phyloP scores from a whole-genome alignment of 1,140 invertebrate species.

The Liolophura sinensis region DNA sequence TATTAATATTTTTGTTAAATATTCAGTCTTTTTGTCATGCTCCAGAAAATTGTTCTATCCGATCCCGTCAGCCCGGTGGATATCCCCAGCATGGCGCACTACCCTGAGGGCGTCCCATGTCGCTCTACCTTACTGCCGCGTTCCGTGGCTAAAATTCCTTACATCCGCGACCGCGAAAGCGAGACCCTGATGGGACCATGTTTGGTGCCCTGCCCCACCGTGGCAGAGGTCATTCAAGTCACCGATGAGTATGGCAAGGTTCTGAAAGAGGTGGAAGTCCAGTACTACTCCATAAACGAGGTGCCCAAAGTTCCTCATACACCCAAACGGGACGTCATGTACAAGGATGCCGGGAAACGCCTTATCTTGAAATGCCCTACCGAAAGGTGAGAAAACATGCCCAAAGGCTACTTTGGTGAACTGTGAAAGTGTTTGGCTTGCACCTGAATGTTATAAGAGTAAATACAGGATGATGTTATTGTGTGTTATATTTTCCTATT shows the following conservation, averaged over 20 bases:
- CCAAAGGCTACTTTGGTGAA: too few species aligned
- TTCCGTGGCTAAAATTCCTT: conserved; percentile 50
- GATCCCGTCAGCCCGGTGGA: conserved; percentile 37
- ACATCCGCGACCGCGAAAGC: conserved; percentile 60
- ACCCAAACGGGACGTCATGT: conserved; percentile 34
- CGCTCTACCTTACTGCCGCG: conserved; percentile 62
- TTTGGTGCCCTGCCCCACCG: conserved; percentile 28
- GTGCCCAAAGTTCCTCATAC: conserved; percentile 32
- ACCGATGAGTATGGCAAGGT: conserved; percentile 42
- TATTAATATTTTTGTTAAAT: too few species aligned
- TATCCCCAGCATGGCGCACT: conserved; percentile 33
- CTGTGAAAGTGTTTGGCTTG: too few species aligned
- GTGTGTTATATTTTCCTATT: too few species aligned
- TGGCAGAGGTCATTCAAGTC: conserved; percentile 34
- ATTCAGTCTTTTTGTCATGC: too few species aligned
- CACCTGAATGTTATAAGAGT: too few species aligned
- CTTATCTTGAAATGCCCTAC: conserved; percentile 39
- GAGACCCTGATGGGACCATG: conserved; percentile 28
- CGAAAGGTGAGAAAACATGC: too few species aligned
- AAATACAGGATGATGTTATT: too few species aligned
- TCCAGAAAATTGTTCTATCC: conserved; percentile 30
- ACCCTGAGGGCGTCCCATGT: conserved; percentile 66
- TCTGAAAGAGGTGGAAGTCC: conserved; percentile 33
- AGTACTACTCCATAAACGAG: conserved; percentile 29
- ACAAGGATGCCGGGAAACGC: conserved; percentile 26